Evolutionary conservation across 2,113 vertebrate species (phyloP).

Genomic region (Nycticorax nycticorax): DNA sequence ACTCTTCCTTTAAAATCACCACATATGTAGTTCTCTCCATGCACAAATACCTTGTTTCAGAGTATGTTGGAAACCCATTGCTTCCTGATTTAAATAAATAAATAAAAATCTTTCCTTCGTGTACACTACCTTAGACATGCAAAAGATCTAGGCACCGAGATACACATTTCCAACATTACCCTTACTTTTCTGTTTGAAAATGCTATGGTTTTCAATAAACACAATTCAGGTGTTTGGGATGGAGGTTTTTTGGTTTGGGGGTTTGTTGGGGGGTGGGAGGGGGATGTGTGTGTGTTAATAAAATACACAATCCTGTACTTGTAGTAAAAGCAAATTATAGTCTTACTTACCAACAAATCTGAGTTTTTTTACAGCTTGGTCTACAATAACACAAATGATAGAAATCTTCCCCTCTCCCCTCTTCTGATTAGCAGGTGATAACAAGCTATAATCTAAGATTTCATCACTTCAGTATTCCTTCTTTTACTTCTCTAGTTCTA

Average conservation of each 20-base stretch:
- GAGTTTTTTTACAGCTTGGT: background rate
- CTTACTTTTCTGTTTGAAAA: background rate
- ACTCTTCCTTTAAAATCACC: background rate
- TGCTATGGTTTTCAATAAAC: background rate
- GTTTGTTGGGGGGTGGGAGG: background rate
- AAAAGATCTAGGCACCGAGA: accelerated
- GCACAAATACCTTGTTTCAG: background rate
- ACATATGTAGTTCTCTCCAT: background rate
- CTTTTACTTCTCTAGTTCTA: background rate
- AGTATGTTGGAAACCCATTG: background rate
- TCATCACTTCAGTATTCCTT: background rate
- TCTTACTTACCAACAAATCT: background rate
- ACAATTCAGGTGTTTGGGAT: background rate
- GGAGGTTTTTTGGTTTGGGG: background rate
- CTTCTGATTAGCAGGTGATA: background rate
- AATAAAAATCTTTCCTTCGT: background rate
- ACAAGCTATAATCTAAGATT: background rate
- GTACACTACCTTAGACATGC: no score
- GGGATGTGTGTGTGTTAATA: no score
- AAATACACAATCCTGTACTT: background rate
- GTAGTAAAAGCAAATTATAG: background rate
- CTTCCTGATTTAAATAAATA: background rate
- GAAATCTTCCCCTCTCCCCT: background rate
- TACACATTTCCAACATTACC: background rate
- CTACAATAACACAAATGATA: background rate